Base-by-base conservation (phyloP, 2,797 vertebrate genomes). In the Dromococcyx pavoninus region DNA sequence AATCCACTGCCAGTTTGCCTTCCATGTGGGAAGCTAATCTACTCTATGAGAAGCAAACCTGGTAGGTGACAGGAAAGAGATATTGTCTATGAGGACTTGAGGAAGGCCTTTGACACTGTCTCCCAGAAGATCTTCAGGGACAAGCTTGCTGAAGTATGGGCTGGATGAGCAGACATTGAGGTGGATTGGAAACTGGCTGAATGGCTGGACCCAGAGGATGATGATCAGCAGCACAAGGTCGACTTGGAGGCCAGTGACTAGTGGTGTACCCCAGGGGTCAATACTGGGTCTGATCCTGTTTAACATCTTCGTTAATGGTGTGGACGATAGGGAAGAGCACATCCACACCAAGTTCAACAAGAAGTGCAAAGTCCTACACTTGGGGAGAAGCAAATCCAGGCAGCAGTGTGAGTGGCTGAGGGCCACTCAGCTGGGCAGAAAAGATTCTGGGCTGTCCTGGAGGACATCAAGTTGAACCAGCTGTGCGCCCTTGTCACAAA, bases 401-500 rank as follows among this genome's bases (percentile, higher is more conserved):
- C 54, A 72, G 43, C 15, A 15, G 8, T 37, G 19, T 2, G 1
- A 23, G 46, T 48, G 27, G 30, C 62, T 51, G 48, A 17, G 6
- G 24, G 6, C 14, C 9, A 4, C 9, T 14, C 33, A 76, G 13
- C 32, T 50, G 62, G 23, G 19, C 28, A 44, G 43, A n/a, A 89
- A 56, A 64, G 30, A 48, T 43, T 10, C 41, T 44, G 41, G 43
- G 50, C 3, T 46, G 15, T 62, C 57, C 32, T 50, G 50, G 32
- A 19, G 35, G 51, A 28, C 28, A n/a, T 44, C 32, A 28, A 16
- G 9, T 24, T 65, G 32, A 33, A 10, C 39, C 41, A 48, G 25
- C 17, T 3, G 32, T 1, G 10, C 2, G 6, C 17, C 17, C 56
- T 82, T n/a, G 22, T 22, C 1, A 2, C 35, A 50, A 28, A 61